Conservation (phyloP, 2,113 vertebrate genomes). For the Poeciliopsis retropinna region DNA sequence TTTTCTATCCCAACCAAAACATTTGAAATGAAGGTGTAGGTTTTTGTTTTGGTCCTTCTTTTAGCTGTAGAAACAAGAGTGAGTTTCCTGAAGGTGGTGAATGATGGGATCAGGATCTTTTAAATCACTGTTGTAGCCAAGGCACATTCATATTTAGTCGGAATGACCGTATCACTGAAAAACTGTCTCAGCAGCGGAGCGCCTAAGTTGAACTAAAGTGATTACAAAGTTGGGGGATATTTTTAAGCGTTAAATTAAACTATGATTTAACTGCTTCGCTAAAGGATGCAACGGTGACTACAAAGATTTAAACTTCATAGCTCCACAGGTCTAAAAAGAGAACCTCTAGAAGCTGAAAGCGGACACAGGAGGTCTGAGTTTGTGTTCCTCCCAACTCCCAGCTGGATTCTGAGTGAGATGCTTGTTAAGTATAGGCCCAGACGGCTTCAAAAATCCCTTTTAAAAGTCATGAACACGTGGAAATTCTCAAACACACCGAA, state of each 20-base stretch:
- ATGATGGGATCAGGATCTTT: constrained; percentile 28
- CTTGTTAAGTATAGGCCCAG: constrained; percentile 65
- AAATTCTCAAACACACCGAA: constrained; percentile 69
- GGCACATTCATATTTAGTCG: constrained; percentile 67
- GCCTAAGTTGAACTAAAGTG: constrained; percentile 20
- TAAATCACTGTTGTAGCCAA: constrained; percentile 58
- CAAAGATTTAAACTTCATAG: constrained; percentile 11
- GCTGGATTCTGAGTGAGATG: constrained; percentile 39
- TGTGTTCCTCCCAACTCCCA: constrained; percentile 22
- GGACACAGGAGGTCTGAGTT: constrained; percentile 33
- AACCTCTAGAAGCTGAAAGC: constrained; percentile 21
- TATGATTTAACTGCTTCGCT: constrained; percentile 6
- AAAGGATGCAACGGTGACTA: not conserved
- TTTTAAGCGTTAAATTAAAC: constrained; percentile 9
- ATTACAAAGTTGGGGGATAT: not conserved
- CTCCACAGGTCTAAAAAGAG: constrained; percentile 14
- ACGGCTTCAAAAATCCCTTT: constrained; percentile 61
- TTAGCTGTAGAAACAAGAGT: constrained; percentile 30
- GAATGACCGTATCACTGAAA: constrained; percentile 23
- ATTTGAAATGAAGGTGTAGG: constrained; percentile 15
- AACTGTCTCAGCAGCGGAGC: constrained; percentile 22
- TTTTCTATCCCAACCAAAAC: constrained; percentile 22
- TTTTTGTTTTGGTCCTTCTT: constrained; percentile 37
- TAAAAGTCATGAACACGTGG: constrained; percentile 63
- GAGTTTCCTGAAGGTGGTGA: constrained; percentile 28